phyloP scores from a whole-genome alignment of 2,888 invertebrate genomes.

The Acrobasis repandana region DNA sequence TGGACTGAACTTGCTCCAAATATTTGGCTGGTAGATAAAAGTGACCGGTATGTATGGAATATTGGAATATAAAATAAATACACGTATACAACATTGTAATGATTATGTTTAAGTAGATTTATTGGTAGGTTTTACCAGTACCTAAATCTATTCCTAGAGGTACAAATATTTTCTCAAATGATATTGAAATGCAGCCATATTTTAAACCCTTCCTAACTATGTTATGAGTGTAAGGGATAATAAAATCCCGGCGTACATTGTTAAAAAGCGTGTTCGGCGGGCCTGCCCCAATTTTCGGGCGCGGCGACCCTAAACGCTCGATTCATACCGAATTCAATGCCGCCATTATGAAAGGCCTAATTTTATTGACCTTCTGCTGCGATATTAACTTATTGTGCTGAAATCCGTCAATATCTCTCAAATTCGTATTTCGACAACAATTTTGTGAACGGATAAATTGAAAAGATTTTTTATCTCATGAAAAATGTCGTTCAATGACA shows the following conservation, averaged over 20 bases:
- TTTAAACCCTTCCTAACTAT: background rate
- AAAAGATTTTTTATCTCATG: background rate
- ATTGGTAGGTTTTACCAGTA: background rate
- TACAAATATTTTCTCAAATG: background rate
- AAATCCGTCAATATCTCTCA: background rate
- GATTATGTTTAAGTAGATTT: no score
- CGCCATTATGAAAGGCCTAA: background rate
- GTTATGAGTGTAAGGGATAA: background rate
- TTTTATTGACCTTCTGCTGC: background rate
- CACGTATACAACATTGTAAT: no score
- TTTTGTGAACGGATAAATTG: background rate
- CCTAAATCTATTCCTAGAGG: background rate
- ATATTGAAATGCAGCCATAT: background rate
- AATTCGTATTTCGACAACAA: background rate
- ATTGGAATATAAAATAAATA: no score
- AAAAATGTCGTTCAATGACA: no score
- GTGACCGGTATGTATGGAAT: no score
- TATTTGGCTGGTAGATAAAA: no score
- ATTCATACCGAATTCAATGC: slow-evolving; percentile 2
- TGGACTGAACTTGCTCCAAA: no score
- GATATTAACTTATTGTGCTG: background rate
- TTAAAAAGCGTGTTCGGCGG: background rate
- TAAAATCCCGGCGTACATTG: background rate
- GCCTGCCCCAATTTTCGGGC: background rate
- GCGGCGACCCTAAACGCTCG: background rate